phyloP scores from a whole-genome alignment of 2,797 vertebrate species.

The Thalassophryne amazonica region DNA sequence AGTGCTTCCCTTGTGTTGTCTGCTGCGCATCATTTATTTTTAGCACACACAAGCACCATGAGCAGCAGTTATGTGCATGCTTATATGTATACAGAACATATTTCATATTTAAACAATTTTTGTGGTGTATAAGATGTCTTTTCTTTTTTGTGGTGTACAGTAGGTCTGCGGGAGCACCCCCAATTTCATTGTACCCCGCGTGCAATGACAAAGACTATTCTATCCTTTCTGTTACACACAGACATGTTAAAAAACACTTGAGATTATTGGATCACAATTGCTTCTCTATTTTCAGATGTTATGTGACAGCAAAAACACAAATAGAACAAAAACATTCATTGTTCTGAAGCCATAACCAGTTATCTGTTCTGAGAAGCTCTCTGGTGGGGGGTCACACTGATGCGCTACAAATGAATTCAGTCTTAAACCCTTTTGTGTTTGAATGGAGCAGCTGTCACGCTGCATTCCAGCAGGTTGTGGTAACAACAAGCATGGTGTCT shows the following conservation, averaged over 20 bases:
- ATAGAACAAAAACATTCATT: constrained; percentile 13
- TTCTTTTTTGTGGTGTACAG: too few relatives aligned
- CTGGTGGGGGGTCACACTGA: neutral
- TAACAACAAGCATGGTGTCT: constrained; percentile 36
- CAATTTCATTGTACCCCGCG: too few relatives aligned
- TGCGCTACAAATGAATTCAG: neutral
- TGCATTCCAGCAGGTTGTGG: constrained; percentile 4
- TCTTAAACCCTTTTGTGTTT: constrained; percentile 6
- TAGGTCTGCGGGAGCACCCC: too few relatives aligned
- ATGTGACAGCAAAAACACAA: constrained; percentile 1
- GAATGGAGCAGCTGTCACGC: constrained; percentile 25
- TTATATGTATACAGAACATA: too few relatives aligned
- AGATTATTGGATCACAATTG: constrained; percentile 2
- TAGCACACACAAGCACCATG: too few relatives aligned
- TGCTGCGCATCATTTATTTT: too few relatives aligned
- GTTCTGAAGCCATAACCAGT: constrained; percentile 14
- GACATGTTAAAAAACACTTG: constrained; percentile 11
- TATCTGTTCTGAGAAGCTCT: constrained; percentile 25
- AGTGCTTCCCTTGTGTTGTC: too few relatives aligned
- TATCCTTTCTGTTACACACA: neutral
- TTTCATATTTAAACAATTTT: too few relatives aligned
- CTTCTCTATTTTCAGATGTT: constrained; percentile 31
- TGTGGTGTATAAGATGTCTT: too few relatives aligned
- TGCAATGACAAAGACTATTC: neutral
- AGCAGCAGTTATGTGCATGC: too few relatives aligned